Base-by-base conservation (phyloP, 2,888 invertebrate species). In the Chironomus tentans region DNA sequence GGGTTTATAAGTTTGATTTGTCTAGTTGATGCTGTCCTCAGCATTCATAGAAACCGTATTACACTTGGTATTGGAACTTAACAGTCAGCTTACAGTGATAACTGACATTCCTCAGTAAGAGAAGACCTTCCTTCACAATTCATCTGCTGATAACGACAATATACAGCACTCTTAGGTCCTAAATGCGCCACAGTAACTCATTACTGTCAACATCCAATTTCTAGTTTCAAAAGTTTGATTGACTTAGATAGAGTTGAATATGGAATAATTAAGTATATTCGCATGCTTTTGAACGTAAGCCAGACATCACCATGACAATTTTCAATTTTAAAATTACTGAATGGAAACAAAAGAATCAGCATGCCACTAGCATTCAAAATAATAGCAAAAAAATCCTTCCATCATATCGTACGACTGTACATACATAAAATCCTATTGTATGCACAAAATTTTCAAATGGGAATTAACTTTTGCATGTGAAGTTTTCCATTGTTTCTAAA, bases 341-440 rank as follows among this genome's bases (percentile, higher is more conserved):
- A 65, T 65, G 22, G 65, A 65, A 65, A 65, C 65, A 65, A 65
- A 65, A 65, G 65, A 65, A 24, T 65, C 65, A 65, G 65, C 65
- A 65, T 24, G 65, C 65, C 22, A 65, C 24, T 5, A 65, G 24
- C 65, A 24, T 56, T 38, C 56, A 18, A 56, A n/a, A 65, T 65
- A 65, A 65, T 65, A 65, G 65, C 65, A 22, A 13, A 65, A 65
- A 65, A 65, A 65, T n/a, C 65, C 65, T 65, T 65, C 65, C 65
- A 65, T 65, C 65, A 65, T 24, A 22, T 3, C 3, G 10, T 65
- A 18, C 65, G 15, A 10, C 22, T 24, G 22, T 24, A 65, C 24
- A 56, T n/a, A 56, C 15, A 56, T 56, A 56, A 18, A n/a, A 56
- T 15, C 56, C 38, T 3, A 65, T 24, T 65, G 22, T 65, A 21